Percentiles rank a stretch among this genome's conserved stretches.
Evolutionary conservation across 2,113 vertebrate species (phyloP).

Genomic region (Emberiza fucata): DNA sequence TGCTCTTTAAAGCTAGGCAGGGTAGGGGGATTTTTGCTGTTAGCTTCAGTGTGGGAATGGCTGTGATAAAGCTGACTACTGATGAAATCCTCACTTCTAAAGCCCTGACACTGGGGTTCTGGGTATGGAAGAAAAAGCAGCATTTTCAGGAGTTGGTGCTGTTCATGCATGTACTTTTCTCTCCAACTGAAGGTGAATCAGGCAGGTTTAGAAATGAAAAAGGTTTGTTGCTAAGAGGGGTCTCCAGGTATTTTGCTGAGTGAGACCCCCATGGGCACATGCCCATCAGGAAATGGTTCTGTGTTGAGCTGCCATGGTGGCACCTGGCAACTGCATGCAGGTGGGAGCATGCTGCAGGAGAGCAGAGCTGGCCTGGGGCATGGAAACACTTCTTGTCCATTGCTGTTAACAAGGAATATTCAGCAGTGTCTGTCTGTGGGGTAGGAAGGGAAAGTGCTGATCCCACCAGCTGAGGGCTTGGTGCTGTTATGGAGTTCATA

Average conservation of each 20-base stretch:
- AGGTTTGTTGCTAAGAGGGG: not conserved
- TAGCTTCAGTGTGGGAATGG: not conserved
- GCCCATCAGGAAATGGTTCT: not conserved
- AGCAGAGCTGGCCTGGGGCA: not conserved
- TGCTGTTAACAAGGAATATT: not conserved
- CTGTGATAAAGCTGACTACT: not conserved
- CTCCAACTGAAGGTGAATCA: not conserved
- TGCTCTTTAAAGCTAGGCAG: not conserved
- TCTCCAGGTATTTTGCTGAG: not conserved
- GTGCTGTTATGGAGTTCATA: fast-evolving
- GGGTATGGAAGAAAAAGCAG: not conserved
- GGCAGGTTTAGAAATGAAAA: not conserved
- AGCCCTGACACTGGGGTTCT: not conserved
- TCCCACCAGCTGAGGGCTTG: not conserved
- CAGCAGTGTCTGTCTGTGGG: not conserved
- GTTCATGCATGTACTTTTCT: not conserved
- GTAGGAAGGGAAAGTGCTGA: not conserved
- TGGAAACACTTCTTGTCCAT: fast-evolving
- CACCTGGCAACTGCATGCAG: not conserved
- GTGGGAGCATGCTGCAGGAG: not conserved
- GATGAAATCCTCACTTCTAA: not conserved
- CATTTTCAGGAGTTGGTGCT: not conserved
- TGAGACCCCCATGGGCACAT: not conserved
- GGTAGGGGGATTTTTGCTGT: not conserved
- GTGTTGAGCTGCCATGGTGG: not conserved